A percentile compares a stretch with the other conserved stretches of the same genome.
These are phyloP conservation scores for Coecobrya sp. DNA, from an alignment of 2,888 invertebrate species.

Conservation along the genomic window DNA sequence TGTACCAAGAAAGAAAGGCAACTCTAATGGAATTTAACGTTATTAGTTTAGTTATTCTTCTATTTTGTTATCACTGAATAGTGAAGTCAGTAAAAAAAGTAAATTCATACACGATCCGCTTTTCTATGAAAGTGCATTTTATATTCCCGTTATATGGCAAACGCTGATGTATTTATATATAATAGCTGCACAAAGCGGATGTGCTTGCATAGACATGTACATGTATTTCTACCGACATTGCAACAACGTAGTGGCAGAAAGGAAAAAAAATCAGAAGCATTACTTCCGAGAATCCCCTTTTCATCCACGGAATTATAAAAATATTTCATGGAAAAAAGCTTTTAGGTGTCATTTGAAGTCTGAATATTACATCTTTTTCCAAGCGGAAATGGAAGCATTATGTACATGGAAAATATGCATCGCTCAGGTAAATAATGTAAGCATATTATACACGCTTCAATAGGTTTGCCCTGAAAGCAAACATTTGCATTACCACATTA, in stretches of 20 bases:
- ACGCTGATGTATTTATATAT: neutral
- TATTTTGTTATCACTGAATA: neutral
- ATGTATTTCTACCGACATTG: too few relatives aligned
- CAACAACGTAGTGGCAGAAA: neutral
- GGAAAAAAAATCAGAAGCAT: conserved; percentile 18
- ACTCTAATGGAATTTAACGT: conserved; percentile 58
- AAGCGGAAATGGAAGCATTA: conserved; percentile 12
- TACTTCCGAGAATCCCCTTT: neutral
- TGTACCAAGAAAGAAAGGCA: neutral
- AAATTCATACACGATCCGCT: neutral
- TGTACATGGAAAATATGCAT: conserved; percentile 1
- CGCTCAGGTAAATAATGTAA: conserved; percentile 26
- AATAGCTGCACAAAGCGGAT: too few relatives aligned
- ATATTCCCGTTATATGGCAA: neutral
- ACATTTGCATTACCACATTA: neutral
- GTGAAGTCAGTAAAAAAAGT: neutral
- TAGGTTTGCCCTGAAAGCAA: conserved; percentile 7
- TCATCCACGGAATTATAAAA: conserved; percentile 18
- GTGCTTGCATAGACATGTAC: too few relatives aligned
- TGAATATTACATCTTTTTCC: neutral
- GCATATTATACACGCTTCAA: neutral
- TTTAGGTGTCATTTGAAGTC: conserved; percentile 40
- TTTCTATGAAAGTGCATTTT: neutral
- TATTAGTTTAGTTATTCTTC: conserved; percentile 62
- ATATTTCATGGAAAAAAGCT: conserved; percentile 46